Evolutionary conservation across 1,140 invertebrate genomes (phyloP), one percentile per base, ranked within the genome.

Genomic region (Wasmannia auropunctata): DNA sequence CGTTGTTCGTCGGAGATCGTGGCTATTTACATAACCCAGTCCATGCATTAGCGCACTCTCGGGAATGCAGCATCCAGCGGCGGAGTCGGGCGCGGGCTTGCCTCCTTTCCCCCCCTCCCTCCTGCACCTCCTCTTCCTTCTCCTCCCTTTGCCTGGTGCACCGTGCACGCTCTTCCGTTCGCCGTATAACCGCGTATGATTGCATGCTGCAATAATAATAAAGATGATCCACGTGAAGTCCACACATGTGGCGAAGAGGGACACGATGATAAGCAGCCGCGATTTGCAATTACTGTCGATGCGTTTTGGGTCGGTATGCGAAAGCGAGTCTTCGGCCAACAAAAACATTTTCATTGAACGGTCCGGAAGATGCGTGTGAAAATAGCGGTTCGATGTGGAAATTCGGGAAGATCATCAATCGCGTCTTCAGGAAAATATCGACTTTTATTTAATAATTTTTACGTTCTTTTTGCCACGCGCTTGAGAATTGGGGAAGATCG

Each of bases 11-110:
- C 25, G 51, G 34, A n/a, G n/a, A 72, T 81, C 65, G 58, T 31
- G 40, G 79, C 79, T 83, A 83, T 83, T 83, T 83, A 74, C 79
- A 83, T 83, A 83, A 83, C 67, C 67, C 51, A 69, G 67, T 58
- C 65, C 79, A 58, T 72, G 49, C 67, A 43, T 81, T 81, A 72
- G 49, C 22, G 65, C 37, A 72, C 79, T 22, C 79, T 58, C 67
- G 51, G 19, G 79, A 83, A 83, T 58, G 67, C 79, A 72, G 79
- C 79, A 72, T 83, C 79, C 79, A 80, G 22, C 79, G 37, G 62
- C 76, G 62, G 37, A 80, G 43, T 37, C 16, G 37, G 16, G 56
- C 56, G 74, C 56, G 51, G 19, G 77, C 46, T n/a, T 19, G 40
- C 34, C 60, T n/a, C n/a, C n/a, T n/a, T n/a, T n/a, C n/a, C n/a